Conservation (phyloP, 2,797 vertebrate species). For the Acanthurus lineatus region DNA sequence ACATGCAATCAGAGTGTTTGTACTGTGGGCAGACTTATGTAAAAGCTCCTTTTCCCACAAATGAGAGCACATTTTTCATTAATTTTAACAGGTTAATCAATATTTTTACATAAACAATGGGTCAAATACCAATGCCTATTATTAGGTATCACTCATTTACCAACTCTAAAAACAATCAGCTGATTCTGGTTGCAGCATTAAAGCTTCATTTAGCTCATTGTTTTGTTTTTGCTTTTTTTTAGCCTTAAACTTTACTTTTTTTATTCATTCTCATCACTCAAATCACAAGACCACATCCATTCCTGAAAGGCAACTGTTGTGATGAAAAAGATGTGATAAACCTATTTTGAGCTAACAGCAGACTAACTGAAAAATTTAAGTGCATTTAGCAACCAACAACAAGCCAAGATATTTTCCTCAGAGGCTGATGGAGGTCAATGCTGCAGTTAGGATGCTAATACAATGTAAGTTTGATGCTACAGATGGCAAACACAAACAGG, state of each 20-base stretch:
- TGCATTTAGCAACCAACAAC: not conserved
- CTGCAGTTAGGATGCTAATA: not conserved
- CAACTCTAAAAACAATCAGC: not conserved
- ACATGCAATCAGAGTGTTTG: no score
- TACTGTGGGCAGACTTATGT: no score
- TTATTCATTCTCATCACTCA: not conserved
- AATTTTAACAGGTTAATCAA: no score
- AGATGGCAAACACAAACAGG: constrained; percentile 54
- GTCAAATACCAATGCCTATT: not conserved
- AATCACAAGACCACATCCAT: not conserved
- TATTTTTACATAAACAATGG: not conserved
- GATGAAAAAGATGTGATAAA: no score
- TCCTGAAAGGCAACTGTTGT: not conserved
- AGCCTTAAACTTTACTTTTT: no score
- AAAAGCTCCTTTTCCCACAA: no score
- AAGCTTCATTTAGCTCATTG: no score
- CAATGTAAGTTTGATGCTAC: constrained; percentile 18
- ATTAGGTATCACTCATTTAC: no score
- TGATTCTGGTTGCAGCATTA: not conserved
- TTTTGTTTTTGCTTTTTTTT: not conserved
- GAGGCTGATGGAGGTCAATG: not conserved
- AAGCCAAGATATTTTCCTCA: no score
- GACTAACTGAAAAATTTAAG: not conserved
- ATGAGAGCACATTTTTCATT: no score
- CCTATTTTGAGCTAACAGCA: not conserved